phyloP scores from a whole-genome alignment of 2,888 invertebrate genomes.

The Monoplex corrugatus region DNA sequence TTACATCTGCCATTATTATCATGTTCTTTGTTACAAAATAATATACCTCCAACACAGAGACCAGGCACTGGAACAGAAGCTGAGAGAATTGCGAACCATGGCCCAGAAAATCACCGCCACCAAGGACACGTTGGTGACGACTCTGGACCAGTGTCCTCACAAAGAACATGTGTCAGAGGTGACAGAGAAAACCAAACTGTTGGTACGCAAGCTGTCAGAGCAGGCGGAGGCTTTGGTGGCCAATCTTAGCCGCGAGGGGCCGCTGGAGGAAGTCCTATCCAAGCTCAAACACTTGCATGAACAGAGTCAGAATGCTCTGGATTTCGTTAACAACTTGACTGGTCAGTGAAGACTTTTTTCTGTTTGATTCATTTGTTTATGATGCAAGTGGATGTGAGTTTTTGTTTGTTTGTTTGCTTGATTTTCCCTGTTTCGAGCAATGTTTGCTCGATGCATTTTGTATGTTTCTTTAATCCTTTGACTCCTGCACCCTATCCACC shows the following conservation, averaged over 20 bases:
- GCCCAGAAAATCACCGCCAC: conserved; percentile 54
- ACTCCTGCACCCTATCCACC: no score
- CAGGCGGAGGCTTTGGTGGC: conserved; percentile 13
- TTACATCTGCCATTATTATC: not conserved
- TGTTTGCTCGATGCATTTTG: not conserved
- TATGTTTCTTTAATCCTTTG: no score
- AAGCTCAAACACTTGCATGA: conserved; percentile 47
- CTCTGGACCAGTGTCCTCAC: conserved; percentile 54
- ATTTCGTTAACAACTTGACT: conserved; percentile 60
- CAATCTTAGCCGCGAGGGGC: not conserved
- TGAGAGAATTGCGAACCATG: conserved; percentile 56
- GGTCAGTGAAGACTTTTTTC: conserved; percentile 56
- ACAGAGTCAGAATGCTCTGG: conserved; percentile 60
- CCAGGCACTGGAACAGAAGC: conserved; percentile 60
- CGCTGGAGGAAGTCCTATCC: conserved; percentile 36
- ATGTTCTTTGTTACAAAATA: no score
- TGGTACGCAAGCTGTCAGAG: conserved; percentile 44
- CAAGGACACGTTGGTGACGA: conserved; percentile 52
- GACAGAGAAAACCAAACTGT: conserved; percentile 56
- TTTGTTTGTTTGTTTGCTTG: not conserved
- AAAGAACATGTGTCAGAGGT: conserved; percentile 59
- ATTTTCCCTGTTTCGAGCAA: no score
- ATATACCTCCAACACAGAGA: conserved; percentile 52
- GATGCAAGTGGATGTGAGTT: not conserved
- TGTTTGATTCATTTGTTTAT: not conserved